These are phyloP conservation scores for Cephalopterus ornatus DNA, from an alignment of 2,113 vertebrate genomes.

Conservation along the genomic window DNA sequence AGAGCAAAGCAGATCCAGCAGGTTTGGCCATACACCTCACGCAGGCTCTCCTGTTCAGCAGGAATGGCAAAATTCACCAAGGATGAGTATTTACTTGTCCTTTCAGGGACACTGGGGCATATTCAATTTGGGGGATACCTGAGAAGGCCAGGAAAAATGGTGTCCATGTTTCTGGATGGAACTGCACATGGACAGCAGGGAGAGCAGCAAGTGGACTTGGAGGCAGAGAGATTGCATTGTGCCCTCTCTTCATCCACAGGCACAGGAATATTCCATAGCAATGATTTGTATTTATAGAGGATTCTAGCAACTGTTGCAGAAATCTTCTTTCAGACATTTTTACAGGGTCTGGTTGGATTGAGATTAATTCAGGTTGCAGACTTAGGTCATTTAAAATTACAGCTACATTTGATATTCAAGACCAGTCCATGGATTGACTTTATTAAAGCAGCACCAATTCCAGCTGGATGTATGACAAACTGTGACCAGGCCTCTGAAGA, in stretches of 20 bases:
- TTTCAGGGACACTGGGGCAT: neutral
- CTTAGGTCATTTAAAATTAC: neutral
- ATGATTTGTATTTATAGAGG: neutral
- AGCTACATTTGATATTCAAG: constrained; percentile 35
- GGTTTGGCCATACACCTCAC: neutral
- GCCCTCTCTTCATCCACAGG: neutral
- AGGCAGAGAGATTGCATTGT: neutral
- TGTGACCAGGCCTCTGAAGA: constrained; percentile 18
- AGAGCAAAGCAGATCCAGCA: neutral
- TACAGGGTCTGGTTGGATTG: neutral
- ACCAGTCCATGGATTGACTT: constrained; percentile 15
- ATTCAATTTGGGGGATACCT: neutral
- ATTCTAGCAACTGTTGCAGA: neutral
- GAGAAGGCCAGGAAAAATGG: neutral
- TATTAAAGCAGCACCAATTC: constrained; percentile 49
- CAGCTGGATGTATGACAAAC: constrained; percentile 49
- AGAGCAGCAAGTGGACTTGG: neutral
- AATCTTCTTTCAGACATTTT: neutral
- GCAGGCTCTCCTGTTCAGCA: neutral
- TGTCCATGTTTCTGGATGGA: neutral
- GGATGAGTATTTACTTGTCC: neutral
- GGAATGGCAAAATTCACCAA: neutral
- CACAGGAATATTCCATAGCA: neutral
- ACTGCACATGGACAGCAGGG: neutral
- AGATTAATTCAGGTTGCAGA: neutral